phyloP scores from a whole-genome alignment of 1,140 invertebrate genomes.

The Papilio xuthus region DNA sequence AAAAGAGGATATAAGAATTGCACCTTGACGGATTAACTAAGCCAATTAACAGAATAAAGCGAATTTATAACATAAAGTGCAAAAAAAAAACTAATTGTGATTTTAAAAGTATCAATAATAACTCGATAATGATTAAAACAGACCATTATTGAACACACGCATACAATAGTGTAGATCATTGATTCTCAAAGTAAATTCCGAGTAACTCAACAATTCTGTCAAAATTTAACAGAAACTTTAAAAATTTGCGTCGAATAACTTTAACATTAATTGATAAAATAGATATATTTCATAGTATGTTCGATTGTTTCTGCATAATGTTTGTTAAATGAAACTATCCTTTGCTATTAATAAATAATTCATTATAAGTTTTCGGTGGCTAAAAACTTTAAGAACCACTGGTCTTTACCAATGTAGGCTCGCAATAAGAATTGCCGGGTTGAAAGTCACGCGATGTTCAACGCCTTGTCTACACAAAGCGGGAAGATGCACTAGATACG shows the following conservation, averaged over 20 bases:
- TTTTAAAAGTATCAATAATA: background rate
- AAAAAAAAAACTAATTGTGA: background rate
- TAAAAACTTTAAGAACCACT: conserved; percentile 11
- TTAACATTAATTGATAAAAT: too few species aligned
- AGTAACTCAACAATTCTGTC: background rate
- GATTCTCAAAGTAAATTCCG: background rate
- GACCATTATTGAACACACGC: background rate
- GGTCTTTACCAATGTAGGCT: conserved; percentile 60
- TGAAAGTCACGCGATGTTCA: conserved; percentile 64
- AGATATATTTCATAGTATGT: too few species aligned
- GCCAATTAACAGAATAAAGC: too few species aligned
- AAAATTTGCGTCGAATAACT: too few species aligned
- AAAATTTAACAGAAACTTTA: too few species aligned
- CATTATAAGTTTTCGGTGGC: background rate
- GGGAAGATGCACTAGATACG: conserved; percentile 58
- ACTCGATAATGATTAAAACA: background rate
- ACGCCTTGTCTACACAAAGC: conserved; percentile 55
- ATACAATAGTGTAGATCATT: background rate
- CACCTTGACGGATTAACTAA: too few species aligned
- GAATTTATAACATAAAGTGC: background rate
- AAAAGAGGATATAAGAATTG: too few species aligned
- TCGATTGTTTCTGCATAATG: too few species aligned
- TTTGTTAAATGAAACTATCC: too few species aligned
- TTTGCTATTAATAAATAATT: too few species aligned
- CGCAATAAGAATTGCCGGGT: conserved; percentile 67